Evolutionary conservation across 2,797 vertebrate genomes (phyloP).

Genomic region (Rhabdomys pumilio): DNA sequence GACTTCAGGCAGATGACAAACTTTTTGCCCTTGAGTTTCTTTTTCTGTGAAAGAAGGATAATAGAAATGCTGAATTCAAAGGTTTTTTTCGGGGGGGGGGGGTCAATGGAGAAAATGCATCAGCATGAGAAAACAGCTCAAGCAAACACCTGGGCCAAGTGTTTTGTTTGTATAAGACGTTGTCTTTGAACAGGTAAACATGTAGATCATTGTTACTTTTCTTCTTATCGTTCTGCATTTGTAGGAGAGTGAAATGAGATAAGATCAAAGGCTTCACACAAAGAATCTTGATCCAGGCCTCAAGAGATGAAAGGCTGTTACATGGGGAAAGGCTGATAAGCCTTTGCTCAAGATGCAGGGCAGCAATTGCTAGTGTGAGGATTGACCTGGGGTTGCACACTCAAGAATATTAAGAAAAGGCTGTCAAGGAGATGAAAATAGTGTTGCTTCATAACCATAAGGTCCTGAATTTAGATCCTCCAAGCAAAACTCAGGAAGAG

Average conservation of each 20-base stretch:
- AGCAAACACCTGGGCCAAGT: neutral
- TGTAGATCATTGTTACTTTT: slow-evolving; percentile 29
- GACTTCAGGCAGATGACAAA: slow-evolving; percentile 31
- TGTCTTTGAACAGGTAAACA: neutral
- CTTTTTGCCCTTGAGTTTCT: slow-evolving; percentile 30
- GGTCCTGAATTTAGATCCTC: neutral
- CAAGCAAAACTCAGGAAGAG: neutral
- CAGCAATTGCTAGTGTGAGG: slow-evolving; percentile 3
- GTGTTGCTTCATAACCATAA: neutral
- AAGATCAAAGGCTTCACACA: slow-evolving; percentile 18
- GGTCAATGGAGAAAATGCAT: neutral
- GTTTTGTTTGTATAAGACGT: neutral
- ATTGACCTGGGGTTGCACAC: neutral
- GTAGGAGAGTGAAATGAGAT: neutral
- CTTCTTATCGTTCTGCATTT: neutral
- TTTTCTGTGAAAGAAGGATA: slow-evolving; percentile 28
- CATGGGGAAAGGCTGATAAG: neutral
- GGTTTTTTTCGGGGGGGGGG: neutral
- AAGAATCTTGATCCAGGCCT: slow-evolving; percentile 19
- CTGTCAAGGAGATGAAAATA: neutral
- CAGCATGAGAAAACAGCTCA: neutral
- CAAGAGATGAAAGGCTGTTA: neutral
- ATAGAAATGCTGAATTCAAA: neutral
- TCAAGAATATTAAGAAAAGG: slow-evolving; percentile 38
- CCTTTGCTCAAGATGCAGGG: neutral